Evolutionary conservation across 2,797 vertebrate species (phyloP).

Genomic region (Knipowitschia caucasica): DNA sequence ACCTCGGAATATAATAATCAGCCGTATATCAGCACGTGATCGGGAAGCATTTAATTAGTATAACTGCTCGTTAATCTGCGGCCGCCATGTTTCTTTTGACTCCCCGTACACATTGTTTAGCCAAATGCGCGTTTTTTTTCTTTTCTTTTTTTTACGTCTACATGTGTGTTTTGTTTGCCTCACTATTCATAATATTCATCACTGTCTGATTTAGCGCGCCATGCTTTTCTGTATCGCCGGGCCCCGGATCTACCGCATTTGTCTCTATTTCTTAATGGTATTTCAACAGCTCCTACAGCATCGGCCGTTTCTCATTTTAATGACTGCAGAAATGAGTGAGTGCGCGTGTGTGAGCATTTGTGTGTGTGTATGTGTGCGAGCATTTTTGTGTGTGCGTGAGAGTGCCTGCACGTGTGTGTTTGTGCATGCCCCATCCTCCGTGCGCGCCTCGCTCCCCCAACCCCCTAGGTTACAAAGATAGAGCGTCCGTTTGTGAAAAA

Average conservation of each 20-base stretch:
- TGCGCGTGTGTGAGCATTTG: not conserved
- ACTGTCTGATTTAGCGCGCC: constrained; percentile 78
- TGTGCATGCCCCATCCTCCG: constrained; percentile 9
- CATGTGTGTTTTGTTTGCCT: constrained; percentile 32
- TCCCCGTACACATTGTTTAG: constrained; percentile 43
- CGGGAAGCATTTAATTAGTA: constrained; percentile 72
- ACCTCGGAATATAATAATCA: constrained; percentile 62
- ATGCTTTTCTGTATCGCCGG: constrained; percentile 51
- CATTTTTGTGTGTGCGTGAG: not conserved
- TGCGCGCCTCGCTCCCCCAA: constrained; percentile 13
- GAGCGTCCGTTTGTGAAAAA: constrained; percentile 30
- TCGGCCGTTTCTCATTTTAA: constrained; percentile 81
- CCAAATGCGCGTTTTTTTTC: constrained; percentile 15
- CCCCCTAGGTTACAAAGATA: constrained; percentile 21
- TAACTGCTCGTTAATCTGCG: constrained; percentile 68
- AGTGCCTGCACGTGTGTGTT: constrained; percentile 2
- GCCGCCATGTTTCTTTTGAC: constrained; percentile 39
- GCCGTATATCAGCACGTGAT: constrained; percentile 60
- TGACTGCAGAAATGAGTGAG: constrained; percentile 66
- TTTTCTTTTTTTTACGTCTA: constrained; percentile 14
- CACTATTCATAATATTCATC: constrained; percentile 67
- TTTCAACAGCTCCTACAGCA: constrained; percentile 78
- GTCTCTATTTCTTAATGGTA: constrained; percentile 83
- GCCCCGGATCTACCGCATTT: constrained; percentile 73
- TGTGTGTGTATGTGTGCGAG: not conserved